Conservation (phyloP, 2,888 invertebrate species). For the Sesamia inferens region DNA sequence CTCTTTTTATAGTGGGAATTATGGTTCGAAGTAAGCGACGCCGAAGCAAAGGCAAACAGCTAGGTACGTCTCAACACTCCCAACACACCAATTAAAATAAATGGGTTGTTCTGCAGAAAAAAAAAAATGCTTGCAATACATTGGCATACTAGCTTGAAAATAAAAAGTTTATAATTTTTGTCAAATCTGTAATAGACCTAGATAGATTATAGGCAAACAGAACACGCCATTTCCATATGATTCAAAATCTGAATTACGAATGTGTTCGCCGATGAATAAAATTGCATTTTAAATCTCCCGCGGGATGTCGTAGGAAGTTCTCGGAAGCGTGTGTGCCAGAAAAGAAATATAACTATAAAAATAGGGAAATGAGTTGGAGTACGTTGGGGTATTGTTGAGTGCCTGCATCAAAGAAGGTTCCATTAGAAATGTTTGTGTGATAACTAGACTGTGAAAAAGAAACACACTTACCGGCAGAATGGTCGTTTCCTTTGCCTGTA, state of each 20-base stretch:
- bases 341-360: conserved; percentile 35
- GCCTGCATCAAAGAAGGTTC: conserved; percentile 21
- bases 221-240: conserved; percentile 36
- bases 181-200: neutral
- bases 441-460: conserved; percentile 21
- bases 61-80: conserved; percentile 10
- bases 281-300: conserved; percentile 44
- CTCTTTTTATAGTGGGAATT: conserved; percentile 34
- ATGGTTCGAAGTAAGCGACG: conserved; percentile 32
- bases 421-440: conserved; percentile 23
- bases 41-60: conserved; percentile 16
- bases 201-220: conserved; percentile 19
- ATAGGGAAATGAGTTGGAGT: conserved; percentile 27
- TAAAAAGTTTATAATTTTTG: neutral
- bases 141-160: conserved; percentile 12
- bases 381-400: conserved; percentile 11
- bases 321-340: conserved; percentile 18
- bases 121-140: conserved; percentile 25
- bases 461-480: conserved; percentile 16
- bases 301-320: conserved; percentile 27
- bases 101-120: conserved; percentile 37
- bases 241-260: conserved; percentile 41
- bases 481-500: conserved; percentile 26
- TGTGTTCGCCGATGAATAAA: conserved; percentile 40
- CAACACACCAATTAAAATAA: conserved; percentile 28